Base-by-base conservation (phyloP, 2,888 invertebrate genomes). In the Diplazon laetatorius region DNA sequence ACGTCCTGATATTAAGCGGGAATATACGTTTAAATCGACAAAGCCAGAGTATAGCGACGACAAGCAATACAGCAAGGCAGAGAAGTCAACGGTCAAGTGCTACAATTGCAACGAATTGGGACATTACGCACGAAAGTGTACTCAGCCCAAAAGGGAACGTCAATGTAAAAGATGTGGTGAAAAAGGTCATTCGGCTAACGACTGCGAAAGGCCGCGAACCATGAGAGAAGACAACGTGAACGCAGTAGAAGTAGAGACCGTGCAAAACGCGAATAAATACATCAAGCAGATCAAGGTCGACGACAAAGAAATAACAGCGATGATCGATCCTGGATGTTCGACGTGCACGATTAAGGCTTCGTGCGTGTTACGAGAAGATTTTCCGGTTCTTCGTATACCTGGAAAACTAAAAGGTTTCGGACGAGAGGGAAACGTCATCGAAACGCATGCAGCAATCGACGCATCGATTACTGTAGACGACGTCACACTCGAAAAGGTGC, bases 281-380 rank as follows among this genome's bases (percentile, higher is more conserved):
- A 22, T 80, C 0, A 78, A 80, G 14, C 37, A 8, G 0, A 46
- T 76, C 0, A 39, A 35, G 1, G 37, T 80, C 1, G 46, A 80
- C 9, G 76, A 69, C 2, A 66, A n/a, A 18, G 4, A 9, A 4
- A 16, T 63, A 4, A 1, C 25, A 14, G 73, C 80, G 0, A 69
- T 78, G 73, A 66, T 80, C 3, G 78, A 78, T 52, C 50, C 71
- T 0, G 80, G 80, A 8, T 78, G 81, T 25, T 76, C 78, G 14
- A 80, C 69, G 8, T 81, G 82, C 20, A 82, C 82, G 0, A 69
- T 81, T 8, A 81, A 72, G 50, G 76, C 82, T 12, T 48, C 78
- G n/a, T 30, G 16, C 12, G 76, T 80, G 10, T 50, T 80, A 9
- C 42, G 57, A 2, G 50, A 71, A 9, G 44, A 20, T 22, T 72